Evolutionary conservation across 2,797 vertebrate genomes (phyloP), one percentile per base, ranked within the genome.

Genomic region (Schizothorax lantsangensis): DNA sequence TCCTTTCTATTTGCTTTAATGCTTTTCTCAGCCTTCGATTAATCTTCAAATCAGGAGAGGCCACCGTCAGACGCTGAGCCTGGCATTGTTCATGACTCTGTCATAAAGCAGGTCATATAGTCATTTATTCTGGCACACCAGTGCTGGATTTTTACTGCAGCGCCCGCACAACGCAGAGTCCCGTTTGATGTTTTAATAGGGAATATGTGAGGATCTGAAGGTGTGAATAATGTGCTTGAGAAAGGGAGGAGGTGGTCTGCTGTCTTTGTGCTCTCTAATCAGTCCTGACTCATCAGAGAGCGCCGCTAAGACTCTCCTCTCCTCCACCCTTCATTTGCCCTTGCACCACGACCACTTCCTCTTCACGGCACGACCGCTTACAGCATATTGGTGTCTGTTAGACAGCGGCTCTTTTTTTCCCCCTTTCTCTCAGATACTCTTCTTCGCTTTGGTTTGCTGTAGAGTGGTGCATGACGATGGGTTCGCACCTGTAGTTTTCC

Each of bases 401-500:
- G 92, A 91, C 93, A 88, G 90, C 91, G 92, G 89, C 91, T 92
- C 90, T 93, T 88, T 43, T 33, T n/a, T 23, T 30, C 30, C 1
- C 54, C 54, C 26, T 69, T 81, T 85, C 52, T 80, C 45, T 90
- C 89, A 81, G 89, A 86, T 92, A 94, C 92, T 68, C 36, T 62
- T 72, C 69, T 54, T 81, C 1, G 6, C 66, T 54, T 49, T 71
- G 43, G 57, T 81, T 75, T 75, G 69, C 57, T 30, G 78, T 74
- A 23, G 15, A 95, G 86, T 94, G 91, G 94, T 90, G 92, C 93
- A 91, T 93, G 92, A 93, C 94, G 92, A 94, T 94, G 92, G 92
- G 92, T 93, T 93, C 93, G 93, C 93, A 93, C 94, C 93, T 93
- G 91, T 94, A 93, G 94, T 95, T 92, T 92, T 93, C 93, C 93